Conservation (phyloP, 37 sponge, comb jelly and placozoan genomes). For the Hexactinellida sp. region DNA sequence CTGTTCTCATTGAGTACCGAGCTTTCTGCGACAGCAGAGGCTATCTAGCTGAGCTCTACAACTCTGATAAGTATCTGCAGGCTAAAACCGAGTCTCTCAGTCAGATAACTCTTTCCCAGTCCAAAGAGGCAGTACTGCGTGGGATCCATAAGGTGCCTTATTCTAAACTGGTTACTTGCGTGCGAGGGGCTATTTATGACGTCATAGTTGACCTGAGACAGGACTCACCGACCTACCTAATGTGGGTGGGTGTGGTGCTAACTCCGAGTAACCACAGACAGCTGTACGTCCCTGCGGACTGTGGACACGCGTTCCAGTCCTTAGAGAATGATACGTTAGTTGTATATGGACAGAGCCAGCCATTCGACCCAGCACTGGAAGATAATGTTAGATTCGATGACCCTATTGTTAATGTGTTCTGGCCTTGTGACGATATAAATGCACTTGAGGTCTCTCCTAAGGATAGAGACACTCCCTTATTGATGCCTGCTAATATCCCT, state of each 20-base stretch:
- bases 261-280: neutral
- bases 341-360: neutral
- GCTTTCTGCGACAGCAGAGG: neutral
- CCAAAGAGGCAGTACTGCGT: neutral
- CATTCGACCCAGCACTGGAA: neutral
- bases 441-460: neutral
- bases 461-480: neutral
- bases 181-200: neutral
- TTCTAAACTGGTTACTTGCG: neutral
- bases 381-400: neutral
- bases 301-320: neutral
- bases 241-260: neutral
- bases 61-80: neutral
- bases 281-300: neutral
- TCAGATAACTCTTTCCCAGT: neutral
- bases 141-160: slow-evolving; percentile 11
- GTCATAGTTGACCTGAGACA: neutral
- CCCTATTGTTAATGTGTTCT: neutral
- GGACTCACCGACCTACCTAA: neutral
- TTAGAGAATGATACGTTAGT: neutral
- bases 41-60: slow-evolving; percentile 1
- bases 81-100: neutral
- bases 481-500: neutral
- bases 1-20: neutral
- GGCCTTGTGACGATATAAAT: neutral